Base-by-base conservation (phyloP, 2,888 invertebrate species). In the Allolobophora icterica region DNA sequence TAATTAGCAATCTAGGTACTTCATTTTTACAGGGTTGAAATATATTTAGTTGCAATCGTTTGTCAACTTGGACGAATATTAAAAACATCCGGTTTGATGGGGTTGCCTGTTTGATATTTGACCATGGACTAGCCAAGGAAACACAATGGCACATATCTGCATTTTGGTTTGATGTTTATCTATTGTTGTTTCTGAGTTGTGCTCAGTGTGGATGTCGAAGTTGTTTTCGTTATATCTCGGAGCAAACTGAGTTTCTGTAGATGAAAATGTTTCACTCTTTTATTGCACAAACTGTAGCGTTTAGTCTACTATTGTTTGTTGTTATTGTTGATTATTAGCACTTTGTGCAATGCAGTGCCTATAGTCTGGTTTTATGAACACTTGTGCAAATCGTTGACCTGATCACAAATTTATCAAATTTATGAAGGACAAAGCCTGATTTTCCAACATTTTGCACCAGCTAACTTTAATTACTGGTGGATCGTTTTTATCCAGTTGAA, bases 401-500 rank as follows among this genome's bases (percentile, higher is more conserved):
- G n/a, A 6, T 1, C 1, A 71, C 0, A 71, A 71, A 71, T n/a
- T n/a, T 71, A n/a, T 71, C n/a, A 3, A n/a, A n/a, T 71, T 71
- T 71, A 71, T 30, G 6, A 71, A 3, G 71, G 11, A 71, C 30
- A 8, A 13, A 71, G n/a, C 71, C 71, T 71, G 6, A 71, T 71
- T 71, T 71, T 71, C 30, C 1, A n/a, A 71, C 15, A 71, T n/a
- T 11, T 71, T 71, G 6, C 71, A n/a, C n/a, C n/a, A 71, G n/a
- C 30, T 71, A n/a, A n/a, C 13, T 71, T 71, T 71, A n/a, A 71
- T 71, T n/a, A n/a, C 3, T 71, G 8, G 8, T 30, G 30, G n/a
- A 71, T 71, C 30, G n/a, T n/a, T 71, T 71, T n/a, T 71, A 71
- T n/a, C n/a, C 71, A n/a, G 71, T n/a, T 71, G 71, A 71, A 71